Evolutionary conservation across 2,113 vertebrate genomes (phyloP).

Genomic region (Sisor rabdophorus): DNA sequence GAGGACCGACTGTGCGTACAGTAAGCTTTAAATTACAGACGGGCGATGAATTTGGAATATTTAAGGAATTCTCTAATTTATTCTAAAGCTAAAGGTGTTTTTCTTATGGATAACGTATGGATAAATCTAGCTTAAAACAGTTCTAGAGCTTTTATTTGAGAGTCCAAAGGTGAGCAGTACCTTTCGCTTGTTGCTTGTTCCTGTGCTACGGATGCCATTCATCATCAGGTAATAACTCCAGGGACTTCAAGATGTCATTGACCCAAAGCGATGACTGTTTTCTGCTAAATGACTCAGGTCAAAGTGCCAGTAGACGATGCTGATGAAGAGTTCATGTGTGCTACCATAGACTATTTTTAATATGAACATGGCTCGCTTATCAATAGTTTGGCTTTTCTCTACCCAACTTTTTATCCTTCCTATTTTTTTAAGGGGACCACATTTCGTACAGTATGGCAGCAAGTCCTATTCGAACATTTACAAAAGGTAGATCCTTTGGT

Average conservation of each 20-base stretch:
- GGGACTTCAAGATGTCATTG: constrained; percentile 34
- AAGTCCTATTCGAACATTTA: background rate
- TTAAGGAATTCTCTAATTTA: background rate
- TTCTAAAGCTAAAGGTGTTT: constrained; percentile 2
- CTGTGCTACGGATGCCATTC: constrained; percentile 52
- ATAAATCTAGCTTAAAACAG: background rate
- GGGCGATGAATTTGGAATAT: background rate
- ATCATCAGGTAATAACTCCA: constrained; percentile 47
- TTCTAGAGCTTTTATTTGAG: constrained; percentile 23
- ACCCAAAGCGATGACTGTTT: constrained; percentile 37
- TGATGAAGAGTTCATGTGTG: constrained; percentile 26
- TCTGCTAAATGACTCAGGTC: constrained; percentile 35
- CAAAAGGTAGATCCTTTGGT: background rate
- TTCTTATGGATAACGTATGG: constrained; percentile 5
- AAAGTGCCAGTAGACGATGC: constrained; percentile 18
- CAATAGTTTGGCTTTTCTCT: constrained; percentile 3
- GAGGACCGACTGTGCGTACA: too few relatives aligned
- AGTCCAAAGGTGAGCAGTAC: constrained; percentile 44
- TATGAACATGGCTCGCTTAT: background rate
- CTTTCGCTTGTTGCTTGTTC: constrained; percentile 54
- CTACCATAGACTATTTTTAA: background rate
- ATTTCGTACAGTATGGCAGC: background rate
- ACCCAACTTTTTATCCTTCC: background rate
- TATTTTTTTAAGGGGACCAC: background rate
- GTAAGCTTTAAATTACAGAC: background rate